A percentile compares a stretch with the other conserved stretches of the same genome.
phyloP scores from a whole-genome alignment of 2,888 invertebrate genomes.

The Blastobasis adustella region DNA sequence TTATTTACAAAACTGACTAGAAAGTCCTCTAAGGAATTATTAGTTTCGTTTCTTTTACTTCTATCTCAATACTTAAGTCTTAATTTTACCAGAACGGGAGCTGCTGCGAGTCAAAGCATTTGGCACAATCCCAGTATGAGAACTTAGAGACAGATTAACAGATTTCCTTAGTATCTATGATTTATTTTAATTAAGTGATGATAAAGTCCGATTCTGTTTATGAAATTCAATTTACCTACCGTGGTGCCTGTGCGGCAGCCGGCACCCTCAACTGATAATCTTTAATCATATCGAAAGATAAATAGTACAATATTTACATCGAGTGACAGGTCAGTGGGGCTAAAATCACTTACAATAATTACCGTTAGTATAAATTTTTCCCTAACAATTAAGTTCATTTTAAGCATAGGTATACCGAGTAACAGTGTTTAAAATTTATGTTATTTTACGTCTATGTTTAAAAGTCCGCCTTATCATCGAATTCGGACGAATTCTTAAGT shows the following conservation, averaged over 20 bases:
- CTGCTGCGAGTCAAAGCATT: constrained; percentile 56
- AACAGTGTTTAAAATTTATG: constrained; percentile 72
- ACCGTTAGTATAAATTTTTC: constrained; percentile 61
- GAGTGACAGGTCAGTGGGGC: constrained; percentile 42
- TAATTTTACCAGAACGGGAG: constrained; percentile 47
- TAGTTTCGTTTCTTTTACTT: constrained; percentile 43
- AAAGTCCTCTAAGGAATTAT: constrained; percentile 60
- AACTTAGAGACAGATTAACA: constrained; percentile 47
- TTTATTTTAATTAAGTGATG: constrained; percentile 40
- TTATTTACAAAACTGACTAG: constrained; percentile 73
- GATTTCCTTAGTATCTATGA: constrained; percentile 41
- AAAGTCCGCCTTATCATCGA: constrained; percentile 56
- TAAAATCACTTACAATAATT: constrained; percentile 57
- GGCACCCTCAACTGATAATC: constrained; percentile 20
- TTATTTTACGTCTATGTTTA: constrained; percentile 42
- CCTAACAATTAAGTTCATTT: constrained; percentile 63
- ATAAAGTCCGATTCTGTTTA: constrained; percentile 31
- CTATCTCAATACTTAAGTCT: constrained; percentile 53
- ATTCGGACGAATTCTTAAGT: constrained; percentile 48
- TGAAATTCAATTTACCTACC: constrained; percentile 23
- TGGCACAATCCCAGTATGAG: constrained; percentile 68
- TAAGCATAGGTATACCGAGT: constrained; percentile 60
- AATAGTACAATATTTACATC: constrained; percentile 47
- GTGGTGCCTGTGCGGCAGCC: constrained; percentile 11
- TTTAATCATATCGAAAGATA: constrained; percentile 43